phyloP scores from a whole-genome alignment of 2,888 invertebrate species.

The Phyllotreta striolata region DNA sequence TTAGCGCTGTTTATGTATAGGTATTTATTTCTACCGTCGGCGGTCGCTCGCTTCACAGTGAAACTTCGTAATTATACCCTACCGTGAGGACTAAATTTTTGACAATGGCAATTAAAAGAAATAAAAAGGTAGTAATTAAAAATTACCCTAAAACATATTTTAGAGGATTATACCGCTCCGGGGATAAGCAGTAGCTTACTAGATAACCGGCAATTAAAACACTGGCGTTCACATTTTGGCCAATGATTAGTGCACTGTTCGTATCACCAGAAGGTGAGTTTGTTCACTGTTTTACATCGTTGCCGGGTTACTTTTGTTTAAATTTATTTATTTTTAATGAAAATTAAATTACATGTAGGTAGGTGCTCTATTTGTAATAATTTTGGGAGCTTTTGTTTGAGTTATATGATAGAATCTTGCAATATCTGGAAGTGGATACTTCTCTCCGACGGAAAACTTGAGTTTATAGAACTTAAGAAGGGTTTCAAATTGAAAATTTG shows the following conservation, averaged over 20 bases:
- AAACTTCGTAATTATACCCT: slow-evolving; percentile 35
- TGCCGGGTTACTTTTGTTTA: slow-evolving; percentile 16
- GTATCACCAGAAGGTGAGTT: slow-evolving; percentile 52
- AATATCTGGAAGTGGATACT: too few species aligned
- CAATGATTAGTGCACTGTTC: slow-evolving; percentile 58
- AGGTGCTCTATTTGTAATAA: too few species aligned
- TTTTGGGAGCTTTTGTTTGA: too few species aligned
- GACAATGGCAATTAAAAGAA: slow-evolving; percentile 53
- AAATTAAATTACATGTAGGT: too few species aligned
- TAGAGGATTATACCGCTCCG: slow-evolving; percentile 45
- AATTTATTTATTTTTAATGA: neutral
- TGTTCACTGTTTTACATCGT: slow-evolving; percentile 4
- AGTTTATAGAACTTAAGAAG: neutral
- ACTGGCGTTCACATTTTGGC: slow-evolving; percentile 55
- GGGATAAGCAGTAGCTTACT: slow-evolving; percentile 54
- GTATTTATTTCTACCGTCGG: slow-evolving; percentile 32
- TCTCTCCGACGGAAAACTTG: neutral
- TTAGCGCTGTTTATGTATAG: too few species aligned
- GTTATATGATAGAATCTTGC: too few species aligned
- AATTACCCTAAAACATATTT: slow-evolving; percentile 57
- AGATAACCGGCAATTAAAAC: slow-evolving; percentile 57
- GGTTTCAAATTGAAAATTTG: too few species aligned
- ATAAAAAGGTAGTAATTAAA: slow-evolving; percentile 57
- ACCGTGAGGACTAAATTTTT: slow-evolving; percentile 45
- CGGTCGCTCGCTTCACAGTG: slow-evolving; percentile 4